Evolutionary conservation across 2,797 vertebrate genomes (phyloP), one percentile per base, ranked within the genome.

Genomic region (Notolabrus celidotus): DNA sequence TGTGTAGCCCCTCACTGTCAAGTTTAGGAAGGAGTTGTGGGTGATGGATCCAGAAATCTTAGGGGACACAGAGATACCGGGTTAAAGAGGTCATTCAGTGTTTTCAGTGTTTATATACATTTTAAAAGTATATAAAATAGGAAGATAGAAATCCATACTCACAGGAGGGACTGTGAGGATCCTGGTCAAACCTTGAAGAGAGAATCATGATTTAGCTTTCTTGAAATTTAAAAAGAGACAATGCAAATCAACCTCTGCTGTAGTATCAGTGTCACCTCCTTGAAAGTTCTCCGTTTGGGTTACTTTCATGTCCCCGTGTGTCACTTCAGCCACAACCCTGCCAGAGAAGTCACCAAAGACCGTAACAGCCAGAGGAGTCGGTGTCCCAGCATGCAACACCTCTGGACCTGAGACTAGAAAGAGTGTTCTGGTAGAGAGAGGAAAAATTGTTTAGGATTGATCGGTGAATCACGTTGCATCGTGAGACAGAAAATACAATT

Each of bases 131-230:
- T 6, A 11, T 7, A 34, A 11, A 17, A 41, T 5, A 41, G 23
- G 0, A 58, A 23, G 25, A 61, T 16, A 1, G 16, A 20, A 52
- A 29, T 20, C 3, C 4, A 33, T 64, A 90, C 92, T 90, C 45
- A 92, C 92, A 51, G 89, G 70, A 66, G 90, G 88, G 43, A 92
- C 76, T 1, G 54, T 82, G n/a, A 93, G 60, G 56, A 91, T 4
- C 3, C 31, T 67, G 17, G 91, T 93, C 50, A 79, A 8, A 72
- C 88, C 91, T 92, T 64, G 45, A 74, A 71, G 76, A 67, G 27
- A 68, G 16, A 76, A 50, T 1, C 0, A 74, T 9, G 17, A 7
- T 58, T 88, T 38, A 86, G 47, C 5, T 2, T 3, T 55, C 17
- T 25, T 1, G 33, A 50, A 66, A 22, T 3, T 38, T 3, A 17